Conservation (phyloP, 2,888 invertebrate genomes). For the Napeogenes inachia region DNA sequence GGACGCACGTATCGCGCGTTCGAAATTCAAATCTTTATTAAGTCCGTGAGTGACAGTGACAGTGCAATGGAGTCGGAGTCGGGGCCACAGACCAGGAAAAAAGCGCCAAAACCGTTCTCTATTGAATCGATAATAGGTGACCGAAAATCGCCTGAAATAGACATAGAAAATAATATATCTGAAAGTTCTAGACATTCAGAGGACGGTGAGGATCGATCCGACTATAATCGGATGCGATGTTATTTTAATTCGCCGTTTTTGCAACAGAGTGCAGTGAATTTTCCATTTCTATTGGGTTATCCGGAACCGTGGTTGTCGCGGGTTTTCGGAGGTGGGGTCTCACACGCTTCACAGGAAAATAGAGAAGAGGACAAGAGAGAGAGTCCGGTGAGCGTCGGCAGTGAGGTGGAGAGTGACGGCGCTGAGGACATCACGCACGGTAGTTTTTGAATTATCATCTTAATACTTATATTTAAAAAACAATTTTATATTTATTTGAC, state of each 20-base stretch:
- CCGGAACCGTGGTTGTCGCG: constrained; percentile 69
- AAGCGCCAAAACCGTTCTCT: constrained; percentile 78
- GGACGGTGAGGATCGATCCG: constrained; percentile 61
- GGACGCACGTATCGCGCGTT: constrained; percentile 47
- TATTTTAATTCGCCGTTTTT: constrained; percentile 67
- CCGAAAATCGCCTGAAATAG: constrained; percentile 69
- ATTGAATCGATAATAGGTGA: constrained; percentile 79
- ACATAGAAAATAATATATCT: constrained; percentile 65
- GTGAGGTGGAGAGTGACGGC: constrained; percentile 65
- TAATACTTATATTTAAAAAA: too few relatives aligned
- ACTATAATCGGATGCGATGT: constrained; percentile 66
- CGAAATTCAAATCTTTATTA: constrained; percentile 28
- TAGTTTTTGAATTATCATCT: constrained; percentile 28
- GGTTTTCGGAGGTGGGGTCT: constrained; percentile 47
- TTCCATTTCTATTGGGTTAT: constrained; percentile 68
- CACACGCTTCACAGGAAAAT: constrained; percentile 43
- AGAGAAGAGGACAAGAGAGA: constrained; percentile 63
- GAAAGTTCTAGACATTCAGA: constrained; percentile 65
- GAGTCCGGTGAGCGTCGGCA: constrained; percentile 70
- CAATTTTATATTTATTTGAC: too few relatives aligned
- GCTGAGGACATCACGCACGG: constrained; percentile 67
- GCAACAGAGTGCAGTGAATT: constrained; percentile 62
- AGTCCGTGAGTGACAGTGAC: constrained; percentile 25
- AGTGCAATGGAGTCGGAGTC: constrained; percentile 59
- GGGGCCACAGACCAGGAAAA: constrained; percentile 58